Evolutionary conservation across 2,797 vertebrate species (phyloP).

Genomic region (Myotis daubentonii): DNA sequence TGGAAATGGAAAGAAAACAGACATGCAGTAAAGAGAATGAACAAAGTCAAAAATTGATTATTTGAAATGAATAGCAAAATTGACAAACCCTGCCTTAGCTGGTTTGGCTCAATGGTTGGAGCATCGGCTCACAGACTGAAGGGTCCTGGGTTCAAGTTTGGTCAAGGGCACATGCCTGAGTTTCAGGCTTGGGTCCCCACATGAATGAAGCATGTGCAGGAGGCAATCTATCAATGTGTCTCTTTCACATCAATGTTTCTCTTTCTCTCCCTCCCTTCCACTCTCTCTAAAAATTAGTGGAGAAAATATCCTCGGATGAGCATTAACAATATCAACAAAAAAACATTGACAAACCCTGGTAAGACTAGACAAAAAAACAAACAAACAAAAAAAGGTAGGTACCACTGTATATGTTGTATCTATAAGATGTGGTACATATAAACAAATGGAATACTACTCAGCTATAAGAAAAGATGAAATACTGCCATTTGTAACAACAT

Average conservation of each 20-base stretch:
- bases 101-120: no score
- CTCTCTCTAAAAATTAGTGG: no score
- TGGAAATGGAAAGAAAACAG: neutral
- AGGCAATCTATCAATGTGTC: no score
- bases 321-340: no score
- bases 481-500: neutral
- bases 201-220: no score
- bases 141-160: no score
- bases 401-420: neutral
- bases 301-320: no score
- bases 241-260: no score
- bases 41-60: neutral
- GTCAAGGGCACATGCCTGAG: no score
- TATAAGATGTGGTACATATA: neutral
- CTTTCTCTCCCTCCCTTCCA: no score
- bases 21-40: neutral
- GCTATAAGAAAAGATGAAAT: neutral
- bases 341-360: neutral
- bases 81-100: neutral
- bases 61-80: conserved; percentile 33
- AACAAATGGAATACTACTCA: neutral
- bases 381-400: neutral
- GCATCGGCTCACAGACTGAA: no score
- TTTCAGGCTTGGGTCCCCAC: no score
- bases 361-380: neutral